phyloP scores from a whole-genome alignment of 2,113 vertebrate species.

The Chamaea fasciata region DNA sequence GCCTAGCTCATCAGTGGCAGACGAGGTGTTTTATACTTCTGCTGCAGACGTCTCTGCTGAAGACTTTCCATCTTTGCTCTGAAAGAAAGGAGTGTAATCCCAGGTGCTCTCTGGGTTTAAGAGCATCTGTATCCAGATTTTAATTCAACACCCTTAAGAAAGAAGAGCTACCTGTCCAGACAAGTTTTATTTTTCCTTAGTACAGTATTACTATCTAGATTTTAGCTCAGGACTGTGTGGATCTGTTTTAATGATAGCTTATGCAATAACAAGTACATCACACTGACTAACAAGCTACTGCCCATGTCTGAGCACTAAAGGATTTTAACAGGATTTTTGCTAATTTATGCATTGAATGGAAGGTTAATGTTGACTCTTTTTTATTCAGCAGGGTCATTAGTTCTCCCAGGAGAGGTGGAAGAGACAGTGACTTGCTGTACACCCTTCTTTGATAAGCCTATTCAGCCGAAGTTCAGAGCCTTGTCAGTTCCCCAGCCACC shows the following conservation, averaged over 20 bases:
- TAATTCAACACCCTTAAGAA: neutral
- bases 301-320: neutral
- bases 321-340: neutral
- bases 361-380: conserved; percentile 12
- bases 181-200: neutral
- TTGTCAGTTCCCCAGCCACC: neutral
- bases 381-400: conserved; percentile 36
- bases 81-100: neutral
- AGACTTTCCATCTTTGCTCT: neutral
- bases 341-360: neutral
- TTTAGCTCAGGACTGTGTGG: neutral
- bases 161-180: neutral
- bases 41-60: neutral
- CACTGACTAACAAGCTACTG: neutral
- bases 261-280: neutral
- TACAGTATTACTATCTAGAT: neutral
- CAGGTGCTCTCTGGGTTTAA: neutral
- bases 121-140: neutral
- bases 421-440: neutral
- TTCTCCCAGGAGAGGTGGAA: conserved; percentile 75
- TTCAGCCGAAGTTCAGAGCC: neutral
- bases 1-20: neutral
- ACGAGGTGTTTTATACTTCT: neutral
- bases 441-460: conserved; percentile 15
- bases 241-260: neutral